Base-by-base conservation (phyloP, 1,140 invertebrate species). In the Apis florea region DNA sequence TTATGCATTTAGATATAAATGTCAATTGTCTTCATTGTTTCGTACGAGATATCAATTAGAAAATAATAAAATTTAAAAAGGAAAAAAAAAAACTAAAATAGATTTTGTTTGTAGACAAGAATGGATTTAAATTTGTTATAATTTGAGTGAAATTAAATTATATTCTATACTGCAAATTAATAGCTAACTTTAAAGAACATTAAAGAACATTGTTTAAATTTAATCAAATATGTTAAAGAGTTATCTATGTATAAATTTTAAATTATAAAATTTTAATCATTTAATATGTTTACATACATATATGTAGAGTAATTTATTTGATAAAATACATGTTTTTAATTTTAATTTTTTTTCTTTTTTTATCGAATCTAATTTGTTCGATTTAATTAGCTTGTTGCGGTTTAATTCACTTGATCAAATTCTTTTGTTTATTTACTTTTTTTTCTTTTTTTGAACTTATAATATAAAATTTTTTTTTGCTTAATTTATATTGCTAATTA, bases 11-110 rank as follows among this genome's bases (percentile, higher is more conserved):
- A 61, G 11, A 19, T 51, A 17, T 53, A 53, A 47, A 58, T 24
- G 70, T n/a, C 59, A 53, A 79, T 79, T 79, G 73, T 71, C 9
- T 63, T 40, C 51, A 26, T 73, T 54, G n/a, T 51, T 21, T 24
- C 61, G 24, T 19, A 49, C 61, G 40, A 69, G 73, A 54, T 26
- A 19, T 5, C 17, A 56, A 6, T 4, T 13, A 12, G 24, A 63
- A 58, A 73, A 17, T 15, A 17, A 13, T 6, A 26, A 24, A 53
- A 51, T n/a, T 51, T 12, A 49, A 64, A 40, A 53, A 47, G 75
- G 61, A 26, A 79, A 17, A 24, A 47, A 21, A 5, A 11, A 31
- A 56, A 21, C 40, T 19, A n/a, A 26, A 51, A 49, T 12, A 24
- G 51, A 19, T 6, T 6, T 40, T 40, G 5, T 40, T 40, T 40